A percentile compares a stretch with the other conserved stretches of the same genome.
Conservation (phyloP, 2,113 vertebrate species). For the Pagrus major region DNA sequence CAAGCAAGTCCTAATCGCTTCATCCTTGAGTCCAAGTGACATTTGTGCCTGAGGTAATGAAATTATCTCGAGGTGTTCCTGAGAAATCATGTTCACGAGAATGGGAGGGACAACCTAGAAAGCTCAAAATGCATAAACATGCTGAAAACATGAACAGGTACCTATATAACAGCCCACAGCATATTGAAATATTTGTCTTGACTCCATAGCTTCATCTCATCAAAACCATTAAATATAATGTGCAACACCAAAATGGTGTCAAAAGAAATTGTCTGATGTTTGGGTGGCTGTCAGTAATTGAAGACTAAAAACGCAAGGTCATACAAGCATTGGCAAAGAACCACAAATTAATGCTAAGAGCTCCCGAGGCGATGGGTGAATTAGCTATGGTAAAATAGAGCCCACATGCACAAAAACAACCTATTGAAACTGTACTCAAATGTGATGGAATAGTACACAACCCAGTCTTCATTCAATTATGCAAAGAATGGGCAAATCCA, state of each 20-base stretch:
- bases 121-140: no score
- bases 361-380: slow-evolving; percentile 53
- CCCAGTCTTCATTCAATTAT: slow-evolving; percentile 62
- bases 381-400: slow-evolving; percentile 57
- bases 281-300: slow-evolving; percentile 56
- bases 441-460: slow-evolving; percentile 57
- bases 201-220: background rate
- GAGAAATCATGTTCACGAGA: no score
- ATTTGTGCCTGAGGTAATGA: no score
- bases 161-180: background rate
- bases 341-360: slow-evolving; percentile 60
- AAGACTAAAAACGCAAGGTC: slow-evolving; percentile 60
- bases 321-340: slow-evolving; percentile 50
- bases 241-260: slow-evolving; percentile 5
- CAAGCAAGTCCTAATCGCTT: no score
- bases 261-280: slow-evolving; percentile 40
- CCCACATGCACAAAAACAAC: slow-evolving; percentile 29
- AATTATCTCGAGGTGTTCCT: no score
- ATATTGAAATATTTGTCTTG: background rate
- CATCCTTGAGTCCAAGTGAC: no score
- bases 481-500: slow-evolving; percentile 60
- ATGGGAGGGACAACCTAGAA: no score
- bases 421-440: slow-evolving; percentile 71
- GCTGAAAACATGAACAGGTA: background rate
- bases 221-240: slow-evolving; percentile 24